Conservation (phyloP, 2,888 invertebrate genomes). For the Agrochola circellaris region DNA sequence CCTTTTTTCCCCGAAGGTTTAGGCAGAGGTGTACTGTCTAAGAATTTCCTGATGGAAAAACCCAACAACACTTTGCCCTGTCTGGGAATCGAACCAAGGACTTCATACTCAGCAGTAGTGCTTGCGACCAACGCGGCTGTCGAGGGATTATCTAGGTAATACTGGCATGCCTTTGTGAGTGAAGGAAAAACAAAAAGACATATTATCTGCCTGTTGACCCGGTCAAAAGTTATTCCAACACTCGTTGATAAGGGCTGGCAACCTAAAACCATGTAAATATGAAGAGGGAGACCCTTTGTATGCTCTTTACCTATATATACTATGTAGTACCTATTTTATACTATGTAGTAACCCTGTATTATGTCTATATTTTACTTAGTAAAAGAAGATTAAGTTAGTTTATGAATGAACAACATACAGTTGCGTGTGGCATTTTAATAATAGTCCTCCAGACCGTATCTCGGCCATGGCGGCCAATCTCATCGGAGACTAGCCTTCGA, state of each 20-base stretch:
- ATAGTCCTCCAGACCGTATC: too few relatives aligned
- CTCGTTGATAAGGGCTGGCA: conserved; percentile 48
- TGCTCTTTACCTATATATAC: conserved; percentile 6
- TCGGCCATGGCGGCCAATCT: too few relatives aligned
- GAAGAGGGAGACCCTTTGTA: conserved; percentile 42
- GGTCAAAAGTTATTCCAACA: conserved; percentile 54
- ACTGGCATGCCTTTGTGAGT: not conserved
- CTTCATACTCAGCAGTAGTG: too few relatives aligned
- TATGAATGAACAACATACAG: conserved; percentile 24
- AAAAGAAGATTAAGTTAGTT: conserved; percentile 34
- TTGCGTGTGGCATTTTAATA: conserved; percentile 1
- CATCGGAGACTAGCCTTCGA: too few relatives aligned
- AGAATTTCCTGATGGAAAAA: too few relatives aligned
- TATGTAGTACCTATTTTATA: not conserved
- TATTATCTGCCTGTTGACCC: conserved; percentile 38
- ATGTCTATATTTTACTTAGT: conserved; percentile 25
- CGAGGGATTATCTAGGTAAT: too few relatives aligned
- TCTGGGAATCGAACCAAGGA: too few relatives aligned
- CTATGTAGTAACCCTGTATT: conserved; percentile 9
- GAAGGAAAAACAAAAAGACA: conserved; percentile 18
- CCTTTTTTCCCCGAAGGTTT: not conserved
- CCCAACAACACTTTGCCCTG: too few relatives aligned
- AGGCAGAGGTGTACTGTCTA: not conserved
- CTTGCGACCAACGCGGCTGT: too few relatives aligned
- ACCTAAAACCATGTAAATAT: conserved; percentile 52